Evolutionary conservation across 2,888 invertebrate genomes (phyloP).

Genomic region (Acrocyrtus sp.): DNA sequence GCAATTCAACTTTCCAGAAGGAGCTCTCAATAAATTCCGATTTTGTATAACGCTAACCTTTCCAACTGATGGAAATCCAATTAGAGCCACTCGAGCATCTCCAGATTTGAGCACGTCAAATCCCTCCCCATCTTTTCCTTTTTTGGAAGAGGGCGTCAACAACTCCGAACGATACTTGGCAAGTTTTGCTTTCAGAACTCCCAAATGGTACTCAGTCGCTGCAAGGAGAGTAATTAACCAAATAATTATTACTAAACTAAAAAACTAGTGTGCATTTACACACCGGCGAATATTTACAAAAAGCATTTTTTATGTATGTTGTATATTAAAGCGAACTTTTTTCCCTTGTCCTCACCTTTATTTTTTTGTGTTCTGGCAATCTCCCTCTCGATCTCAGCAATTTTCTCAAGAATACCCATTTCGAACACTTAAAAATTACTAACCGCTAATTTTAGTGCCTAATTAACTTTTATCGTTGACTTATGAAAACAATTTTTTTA

Average conservation of each 20-base stretch:
- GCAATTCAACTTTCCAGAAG: no score
- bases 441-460: no score
- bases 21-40: no score
- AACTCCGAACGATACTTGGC: conserved; percentile 95
- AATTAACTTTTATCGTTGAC: neutral
- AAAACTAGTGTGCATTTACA: neutral
- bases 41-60: conserved; percentile 79
- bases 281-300: neutral
- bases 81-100: conserved; percentile 96
- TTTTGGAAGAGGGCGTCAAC: conserved; percentile 92
- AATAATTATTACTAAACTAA: no score
- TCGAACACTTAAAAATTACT: conserved; percentile 22
- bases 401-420: conserved; percentile 99
- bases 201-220: conserved; percentile 99
- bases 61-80: conserved; percentile 98
- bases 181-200: conserved; percentile 94
- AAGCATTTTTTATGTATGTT: neutral
- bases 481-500: neutral
- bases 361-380: conserved; percentile 99
- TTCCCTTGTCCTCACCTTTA: conserved; percentile 85
- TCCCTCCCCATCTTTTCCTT: conserved; percentile 91
- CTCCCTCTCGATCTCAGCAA: conserved; percentile 98
- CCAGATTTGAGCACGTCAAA: conserved; percentile 99
- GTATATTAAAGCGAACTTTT: neutral
- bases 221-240: conserved; percentile 64